A percentile compares a stretch with the other conserved stretches of the same genome.
Conservation (phyloP, 1,140 invertebrate species). For the Papilio aristodemus region DNA sequence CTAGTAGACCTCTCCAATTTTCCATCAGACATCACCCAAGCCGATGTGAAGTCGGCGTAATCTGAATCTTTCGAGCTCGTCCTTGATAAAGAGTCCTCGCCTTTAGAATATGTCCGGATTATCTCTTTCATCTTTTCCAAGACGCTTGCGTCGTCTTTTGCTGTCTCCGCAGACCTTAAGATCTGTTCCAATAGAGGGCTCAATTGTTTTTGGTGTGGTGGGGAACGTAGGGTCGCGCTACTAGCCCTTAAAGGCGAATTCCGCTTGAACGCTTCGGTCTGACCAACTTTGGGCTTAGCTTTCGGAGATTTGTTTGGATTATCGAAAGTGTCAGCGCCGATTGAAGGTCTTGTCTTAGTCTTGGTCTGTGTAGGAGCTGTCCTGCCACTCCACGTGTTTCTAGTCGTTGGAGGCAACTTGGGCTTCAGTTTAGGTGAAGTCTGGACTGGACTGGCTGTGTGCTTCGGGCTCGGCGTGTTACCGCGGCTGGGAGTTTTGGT, state of each 20-base stretch:
- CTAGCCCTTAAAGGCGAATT: conserved; percentile 84
- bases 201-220: conserved; percentile 80
- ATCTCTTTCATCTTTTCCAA: conserved; percentile 87
- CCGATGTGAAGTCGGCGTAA: conserved; percentile 85
- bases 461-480: conserved; percentile 73
- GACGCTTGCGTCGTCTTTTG: conserved; percentile 85
- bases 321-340: conserved; percentile 86
- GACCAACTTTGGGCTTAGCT: conserved; percentile 57
- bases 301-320: conserved; percentile 80
- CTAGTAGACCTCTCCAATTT: conserved; percentile 81
- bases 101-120: conserved; percentile 83
- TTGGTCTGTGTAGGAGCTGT: conserved; percentile 68
- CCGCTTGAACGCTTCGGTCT: conserved; percentile 80
- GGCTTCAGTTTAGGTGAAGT: conserved; percentile 70
- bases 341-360: conserved; percentile 80
- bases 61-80: conserved; percentile 81
- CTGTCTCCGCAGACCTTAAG: conserved; percentile 84
- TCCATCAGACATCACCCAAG: conserved; percentile 88
- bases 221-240: conserved; percentile 81
- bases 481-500: conserved; percentile 74
- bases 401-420: conserved; percentile 69
- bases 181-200: conserved; percentile 87
- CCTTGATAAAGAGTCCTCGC: conserved; percentile 70
- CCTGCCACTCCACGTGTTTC: conserved; percentile 87
- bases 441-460: conserved; percentile 54